A percentile compares a stretch with the other conserved stretches of the same genome.
Conservation (phyloP, 64 coral and sea anemone genomes). For the Hydrozoanthus tunicans region DNA sequence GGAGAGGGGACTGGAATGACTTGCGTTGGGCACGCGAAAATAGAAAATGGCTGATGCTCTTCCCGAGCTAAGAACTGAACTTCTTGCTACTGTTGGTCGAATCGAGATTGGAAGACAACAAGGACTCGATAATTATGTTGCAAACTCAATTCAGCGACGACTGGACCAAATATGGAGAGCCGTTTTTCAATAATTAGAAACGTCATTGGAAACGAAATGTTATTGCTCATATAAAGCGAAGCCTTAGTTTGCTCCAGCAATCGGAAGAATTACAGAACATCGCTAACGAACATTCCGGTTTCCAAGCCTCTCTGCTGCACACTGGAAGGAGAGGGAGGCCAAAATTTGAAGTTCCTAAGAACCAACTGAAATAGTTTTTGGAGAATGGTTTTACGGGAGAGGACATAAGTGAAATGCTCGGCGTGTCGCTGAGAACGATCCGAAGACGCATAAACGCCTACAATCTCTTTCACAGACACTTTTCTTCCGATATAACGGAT, state of each 20-base stretch:
- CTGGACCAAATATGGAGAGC: neutral
- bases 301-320: neutral
- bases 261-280: neutral
- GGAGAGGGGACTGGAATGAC: neutral
- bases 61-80: neutral
- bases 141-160: neutral
- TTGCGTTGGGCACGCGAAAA: neutral
- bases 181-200: too few species aligned
- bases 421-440: conserved; percentile 22
- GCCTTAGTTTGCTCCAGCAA: neutral
- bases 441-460: conserved; percentile 29
- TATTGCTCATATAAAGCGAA: neutral
- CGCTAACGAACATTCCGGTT: neutral
- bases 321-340: conserved; percentile 29
- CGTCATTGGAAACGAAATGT: neutral
- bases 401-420: neutral
- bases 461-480: conserved; percentile 57
- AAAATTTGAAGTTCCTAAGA: conserved; percentile 43
- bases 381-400: conserved; percentile 34
- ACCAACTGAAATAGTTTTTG: conserved; percentile 67
- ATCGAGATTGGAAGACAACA: neutral
- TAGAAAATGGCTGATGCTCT: neutral
- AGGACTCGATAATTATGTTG: neutral
- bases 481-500: conserved; percentile 25
- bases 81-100: neutral